These are phyloP conservation scores for Lophochroa leadbeateri DNA, from an alignment of 2,113 vertebrate genomes.

Conservation along the genomic window DNA sequence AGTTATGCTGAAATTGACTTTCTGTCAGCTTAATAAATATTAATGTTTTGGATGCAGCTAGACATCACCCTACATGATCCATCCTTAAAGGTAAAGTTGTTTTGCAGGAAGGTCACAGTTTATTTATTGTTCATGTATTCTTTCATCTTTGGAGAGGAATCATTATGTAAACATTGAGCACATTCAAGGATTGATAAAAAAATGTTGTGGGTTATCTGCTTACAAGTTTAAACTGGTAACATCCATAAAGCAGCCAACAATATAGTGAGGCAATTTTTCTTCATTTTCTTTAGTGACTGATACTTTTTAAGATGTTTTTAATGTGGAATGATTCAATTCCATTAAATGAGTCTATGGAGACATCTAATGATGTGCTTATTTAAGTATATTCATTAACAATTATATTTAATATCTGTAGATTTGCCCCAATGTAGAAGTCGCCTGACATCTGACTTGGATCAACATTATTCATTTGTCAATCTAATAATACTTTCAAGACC, in stretches of 20 bases:
- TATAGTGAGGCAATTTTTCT: neutral
- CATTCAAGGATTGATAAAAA: slow-evolving; percentile 24
- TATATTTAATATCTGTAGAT: neutral
- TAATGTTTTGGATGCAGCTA: slow-evolving; percentile 70
- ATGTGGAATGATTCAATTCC: neutral
- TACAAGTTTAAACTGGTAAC: slow-evolving; percentile 3
- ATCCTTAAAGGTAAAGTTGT: slow-evolving; percentile 66
- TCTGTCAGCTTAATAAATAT: slow-evolving; percentile 77
- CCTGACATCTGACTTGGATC: neutral
- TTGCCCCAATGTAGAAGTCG: neutral
- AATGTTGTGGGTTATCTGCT: neutral
- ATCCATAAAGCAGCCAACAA: slow-evolving; percentile 17
- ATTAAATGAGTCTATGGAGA: neutral
- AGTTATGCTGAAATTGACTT: slow-evolving; percentile 71
- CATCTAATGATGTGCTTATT: neutral
- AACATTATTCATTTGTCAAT: neutral
- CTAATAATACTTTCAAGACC: neutral
- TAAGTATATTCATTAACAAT: neutral
- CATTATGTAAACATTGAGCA: slow-evolving; percentile 57
- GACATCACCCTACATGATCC: slow-evolving; percentile 57
- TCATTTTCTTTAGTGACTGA: neutral
- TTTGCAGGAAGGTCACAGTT: slow-evolving; percentile 61
- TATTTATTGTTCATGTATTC: slow-evolving; percentile 65
- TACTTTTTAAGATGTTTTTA: neutral
- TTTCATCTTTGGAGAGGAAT: slow-evolving; percentile 54